Base-by-base conservation (phyloP, 1,140 invertebrate genomes). In the Daktulosphaira vitifoliae region DNA sequence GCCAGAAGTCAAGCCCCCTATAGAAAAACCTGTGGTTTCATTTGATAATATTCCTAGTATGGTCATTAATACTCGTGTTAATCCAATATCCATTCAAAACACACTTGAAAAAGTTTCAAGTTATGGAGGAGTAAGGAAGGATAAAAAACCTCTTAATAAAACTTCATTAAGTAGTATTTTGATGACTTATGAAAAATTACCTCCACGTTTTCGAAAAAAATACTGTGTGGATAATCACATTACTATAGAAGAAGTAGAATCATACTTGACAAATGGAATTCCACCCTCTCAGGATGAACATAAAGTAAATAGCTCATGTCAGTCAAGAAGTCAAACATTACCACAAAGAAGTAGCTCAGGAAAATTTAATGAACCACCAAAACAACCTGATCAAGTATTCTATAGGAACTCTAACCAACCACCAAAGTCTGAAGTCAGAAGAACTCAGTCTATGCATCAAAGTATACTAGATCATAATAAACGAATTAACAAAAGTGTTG, bases 161-260 rank as follows among this genome's bases (percentile, higher is more conserved):
- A 67, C 49, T 44, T 67, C 65, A 49, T 53, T 39, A n/a, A 69
- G 53, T 68, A 15, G 75, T 13, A 20, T 65, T 66, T 54, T 65
- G 50, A 22, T 65, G 50, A 8, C 52, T 64, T 70, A 79, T 33
- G 78, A 81, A 51, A 70, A 73, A 26, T 68, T 81, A 66, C 79
- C 80, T 42, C 81, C 80, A 15, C 74, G 81, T 52, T 73, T 82
- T 1, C 72, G 74, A 53, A 77, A 76, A 62, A 81, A 81, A 70
- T 80, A 75, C 68, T 64, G 80, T 3, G 73, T 75, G 29, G 78
- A 81, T 59, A 78, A 78, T 68, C 76, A 65, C 42, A 20, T 46
- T 0, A 42, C 46, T 51, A 16, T 42, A 13, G 48, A 64, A 2
- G 59, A 53, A 23, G 48, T 64, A 18, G 59, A 67, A 37, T 9